phyloP scores from a whole-genome alignment of 2,888 invertebrate species.

The Nomada fabriciana region DNA sequence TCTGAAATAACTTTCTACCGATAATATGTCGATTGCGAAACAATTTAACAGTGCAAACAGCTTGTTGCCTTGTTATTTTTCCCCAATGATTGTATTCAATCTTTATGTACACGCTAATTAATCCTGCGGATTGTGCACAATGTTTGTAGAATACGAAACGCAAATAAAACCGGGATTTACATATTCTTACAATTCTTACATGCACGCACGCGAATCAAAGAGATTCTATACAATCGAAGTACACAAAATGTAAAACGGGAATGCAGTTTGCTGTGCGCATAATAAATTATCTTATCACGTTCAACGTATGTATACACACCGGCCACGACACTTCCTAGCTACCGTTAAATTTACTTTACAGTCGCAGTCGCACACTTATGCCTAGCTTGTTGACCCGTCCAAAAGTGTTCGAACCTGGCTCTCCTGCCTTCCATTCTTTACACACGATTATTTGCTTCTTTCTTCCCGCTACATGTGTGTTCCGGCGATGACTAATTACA shows the following conservation, averaged over 20 bases:
- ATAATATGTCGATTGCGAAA: conserved; percentile 16
- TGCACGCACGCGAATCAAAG: neutral
- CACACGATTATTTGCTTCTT: conserved; percentile 4
- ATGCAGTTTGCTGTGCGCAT: conserved; percentile 37
- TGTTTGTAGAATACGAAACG: neutral
- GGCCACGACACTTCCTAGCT: conserved; percentile 1
- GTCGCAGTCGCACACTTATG: neutral
- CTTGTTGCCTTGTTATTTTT: neutral
- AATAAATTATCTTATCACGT: conserved; percentile 40
- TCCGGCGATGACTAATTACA: conserved; percentile 59
- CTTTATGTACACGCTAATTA: neutral
- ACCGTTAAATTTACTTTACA: conserved; percentile 24
- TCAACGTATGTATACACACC: neutral
- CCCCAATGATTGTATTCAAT: neutral
- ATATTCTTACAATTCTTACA: neutral
- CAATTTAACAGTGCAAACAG: neutral
- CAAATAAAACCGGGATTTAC: conserved; percentile 2
- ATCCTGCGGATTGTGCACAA: neutral
- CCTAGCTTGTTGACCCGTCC: neutral
- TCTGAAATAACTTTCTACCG: neutral
- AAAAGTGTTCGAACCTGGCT: conserved; percentile 3
- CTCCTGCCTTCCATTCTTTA: neutral
- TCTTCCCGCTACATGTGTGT: neutral
- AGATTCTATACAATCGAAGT: neutral
- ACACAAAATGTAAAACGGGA: conserved; percentile 35